Conservation (phyloP, 2,888 invertebrate species). For the Orgyia antiqua region DNA sequence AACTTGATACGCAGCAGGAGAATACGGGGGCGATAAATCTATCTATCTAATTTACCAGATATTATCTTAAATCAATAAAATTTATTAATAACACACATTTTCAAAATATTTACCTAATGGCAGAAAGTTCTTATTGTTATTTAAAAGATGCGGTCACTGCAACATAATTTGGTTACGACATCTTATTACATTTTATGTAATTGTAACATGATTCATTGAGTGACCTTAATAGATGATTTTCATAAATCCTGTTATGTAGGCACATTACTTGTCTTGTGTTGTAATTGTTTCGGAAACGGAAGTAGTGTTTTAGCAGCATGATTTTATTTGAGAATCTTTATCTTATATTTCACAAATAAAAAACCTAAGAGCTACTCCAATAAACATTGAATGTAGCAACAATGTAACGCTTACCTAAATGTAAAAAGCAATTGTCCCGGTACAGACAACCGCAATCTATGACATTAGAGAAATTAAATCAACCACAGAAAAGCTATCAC, state of each 20-base stretch:
- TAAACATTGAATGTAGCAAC: too few species aligned
- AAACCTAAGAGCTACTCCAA: too few species aligned
- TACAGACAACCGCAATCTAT: constrained; percentile 12
- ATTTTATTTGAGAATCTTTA: too few species aligned
- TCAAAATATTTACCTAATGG: too few species aligned
- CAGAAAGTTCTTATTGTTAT: constrained; percentile 14
- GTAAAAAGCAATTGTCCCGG: too few species aligned
- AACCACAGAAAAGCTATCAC: constrained; percentile 6
- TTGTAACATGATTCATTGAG: constrained; percentile 12
- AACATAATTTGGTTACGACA: constrained; percentile 11
- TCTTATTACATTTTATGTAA: constrained; percentile 15
- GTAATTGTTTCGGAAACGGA: neutral
- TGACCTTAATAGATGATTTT: constrained; percentile 7
- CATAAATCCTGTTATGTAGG: constrained; percentile 3
- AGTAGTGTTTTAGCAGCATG: too few species aligned
- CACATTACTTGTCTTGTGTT: constrained; percentile 1
- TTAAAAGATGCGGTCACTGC: constrained; percentile 2
- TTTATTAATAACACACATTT: too few species aligned
- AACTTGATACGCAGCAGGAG: too few species aligned
- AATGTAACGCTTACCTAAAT: neutral
- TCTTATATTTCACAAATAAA: too few species aligned
- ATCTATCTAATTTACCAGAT: too few species aligned
- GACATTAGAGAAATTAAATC: constrained; percentile 17
- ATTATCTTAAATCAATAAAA: too few species aligned
- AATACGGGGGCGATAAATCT: too few species aligned